Base-by-base conservation (phyloP, 2,888 invertebrate species). In the Epirrita christyi region DNA sequence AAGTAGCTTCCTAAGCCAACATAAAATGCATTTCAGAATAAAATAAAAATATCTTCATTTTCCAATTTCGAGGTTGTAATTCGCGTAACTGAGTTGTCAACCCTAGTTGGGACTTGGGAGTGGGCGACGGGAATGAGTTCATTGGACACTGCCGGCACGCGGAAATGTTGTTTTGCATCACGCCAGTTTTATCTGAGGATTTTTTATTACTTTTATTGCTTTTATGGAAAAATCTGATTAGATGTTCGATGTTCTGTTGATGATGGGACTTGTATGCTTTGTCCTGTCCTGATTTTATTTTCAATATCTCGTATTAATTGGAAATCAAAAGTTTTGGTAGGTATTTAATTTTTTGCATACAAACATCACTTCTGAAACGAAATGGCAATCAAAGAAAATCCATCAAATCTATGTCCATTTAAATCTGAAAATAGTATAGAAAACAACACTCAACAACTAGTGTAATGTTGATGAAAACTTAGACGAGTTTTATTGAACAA, bases 111-210 rank as follows among this genome's bases (percentile, higher is more conserved):
- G 21, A 21, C 21, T 21, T 21, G 21, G 21, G 79, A 78, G 85
- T 83, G 82, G 83, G 84, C 73, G 81, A 61, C 70, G 68, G 74
- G 75, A 83, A 83, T 75, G 85, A 81, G 86, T 83, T 83, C 85
- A 86, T 77, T 79, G 85, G 82, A 85, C 86, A 83, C 73, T 78
- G 77, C 78, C 78, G 86, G 87, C 69, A 88, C 80, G 86, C 88
- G 88, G 88, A 89, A 88, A 76, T 73, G 76, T 73, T 74, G 67
- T 74, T 71, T 73, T 65, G 63, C 65, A 59, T 62, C 63, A 45
- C 55, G 62, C 59, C 71, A 64, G 28, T 59, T 63, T 59, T 56
- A 59, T 58, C 46, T 42, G 27, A 28, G 46, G 48, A 67, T 68
- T 66, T 67, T 70, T 66, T 64, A 3, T 15, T 46, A 46, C 47